Evolutionary conservation across 2,888 invertebrate genomes (phyloP).

Genomic region (Cataglyphis cursor): DNA sequence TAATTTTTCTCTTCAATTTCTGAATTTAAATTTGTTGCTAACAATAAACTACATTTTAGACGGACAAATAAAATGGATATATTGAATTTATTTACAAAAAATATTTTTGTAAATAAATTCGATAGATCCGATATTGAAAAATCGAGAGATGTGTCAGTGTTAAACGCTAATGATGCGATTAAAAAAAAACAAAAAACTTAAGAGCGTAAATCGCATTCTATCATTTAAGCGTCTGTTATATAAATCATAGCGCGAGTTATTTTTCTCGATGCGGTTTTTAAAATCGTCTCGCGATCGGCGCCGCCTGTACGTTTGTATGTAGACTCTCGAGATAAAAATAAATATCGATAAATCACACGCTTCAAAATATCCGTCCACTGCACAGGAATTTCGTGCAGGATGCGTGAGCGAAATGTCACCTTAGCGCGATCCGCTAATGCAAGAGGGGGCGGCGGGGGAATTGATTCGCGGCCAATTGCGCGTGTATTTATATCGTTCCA

Average conservation of each 20-base stretch:
- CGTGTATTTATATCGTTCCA: constrained; percentile 71
- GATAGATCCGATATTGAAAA: not conserved
- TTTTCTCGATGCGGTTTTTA: constrained; percentile 37
- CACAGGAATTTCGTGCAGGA: constrained; percentile 7
- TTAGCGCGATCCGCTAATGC: constrained; percentile 4
- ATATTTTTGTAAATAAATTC: not conserved
- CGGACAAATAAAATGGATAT: not conserved
- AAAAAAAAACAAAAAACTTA: not conserved
- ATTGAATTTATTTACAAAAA: not conserved
- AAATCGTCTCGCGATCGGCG: not conserved
- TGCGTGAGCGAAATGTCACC: constrained; percentile 35
- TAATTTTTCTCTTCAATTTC: not conserved
- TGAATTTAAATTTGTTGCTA: not conserved
- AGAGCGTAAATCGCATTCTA: not conserved
- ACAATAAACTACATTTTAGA: not conserved
- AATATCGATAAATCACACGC: constrained; percentile 35
- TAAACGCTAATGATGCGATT: not conserved
- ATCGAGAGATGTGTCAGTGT: not conserved
- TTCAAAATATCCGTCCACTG: constrained; percentile 13
- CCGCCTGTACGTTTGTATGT: not conserved
- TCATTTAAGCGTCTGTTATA: constrained; percentile 10
- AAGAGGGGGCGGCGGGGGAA: constrained; percentile 15
- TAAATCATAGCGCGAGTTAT: constrained; percentile 38
- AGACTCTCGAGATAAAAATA: constrained; percentile 17
- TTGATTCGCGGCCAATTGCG: constrained; percentile 66